Evolutionary conservation across 37 sponge, comb jelly and placozoan species (phyloP).

Genomic region (Aphrocallistes beatrix): DNA sequence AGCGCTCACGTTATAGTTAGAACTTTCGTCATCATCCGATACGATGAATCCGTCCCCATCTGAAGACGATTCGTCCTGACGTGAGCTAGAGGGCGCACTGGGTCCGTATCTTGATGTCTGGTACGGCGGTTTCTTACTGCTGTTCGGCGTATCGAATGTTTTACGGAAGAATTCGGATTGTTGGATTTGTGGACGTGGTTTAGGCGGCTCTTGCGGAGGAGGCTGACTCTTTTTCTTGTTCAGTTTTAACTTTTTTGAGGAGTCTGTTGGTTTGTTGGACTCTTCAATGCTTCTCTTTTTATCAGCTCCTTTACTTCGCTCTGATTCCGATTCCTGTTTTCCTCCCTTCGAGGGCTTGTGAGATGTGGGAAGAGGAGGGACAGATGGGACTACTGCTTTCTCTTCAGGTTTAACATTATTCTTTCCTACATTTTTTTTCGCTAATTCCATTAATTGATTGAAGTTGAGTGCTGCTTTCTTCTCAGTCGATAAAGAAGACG

Average conservation of each 20-base stretch:
- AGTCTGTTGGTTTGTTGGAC: neutral
- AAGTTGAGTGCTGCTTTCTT: neutral
- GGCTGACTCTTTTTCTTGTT: neutral
- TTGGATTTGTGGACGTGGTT: neutral
- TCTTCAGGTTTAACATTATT: neutral
- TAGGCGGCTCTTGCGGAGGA: neutral
- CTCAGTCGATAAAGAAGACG: neutral
- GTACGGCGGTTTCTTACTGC: neutral
- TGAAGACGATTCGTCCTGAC: neutral
- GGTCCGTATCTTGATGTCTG: neutral
- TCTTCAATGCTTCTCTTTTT: neutral
- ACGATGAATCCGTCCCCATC: slow-evolving; percentile 4
- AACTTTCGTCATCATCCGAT: neutral
- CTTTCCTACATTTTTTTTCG: neutral
- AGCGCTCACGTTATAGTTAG: neutral
- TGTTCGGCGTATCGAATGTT: neutral
- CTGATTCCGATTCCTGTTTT: neutral
- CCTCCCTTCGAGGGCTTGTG: too few species aligned
- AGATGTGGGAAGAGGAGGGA: neutral
- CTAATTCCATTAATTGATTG: neutral
- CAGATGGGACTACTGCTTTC: neutral
- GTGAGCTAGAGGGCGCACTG: neutral
- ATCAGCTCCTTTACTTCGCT: neutral
- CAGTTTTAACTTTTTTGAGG: neutral
- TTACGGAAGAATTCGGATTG: neutral